A percentile compares a stretch with the other conserved stretches of the same genome.
These are phyloP conservation scores for Zootoca vivipara DNA, from an alignment of 2,113 vertebrate genomes.

Conservation along the genomic window DNA sequence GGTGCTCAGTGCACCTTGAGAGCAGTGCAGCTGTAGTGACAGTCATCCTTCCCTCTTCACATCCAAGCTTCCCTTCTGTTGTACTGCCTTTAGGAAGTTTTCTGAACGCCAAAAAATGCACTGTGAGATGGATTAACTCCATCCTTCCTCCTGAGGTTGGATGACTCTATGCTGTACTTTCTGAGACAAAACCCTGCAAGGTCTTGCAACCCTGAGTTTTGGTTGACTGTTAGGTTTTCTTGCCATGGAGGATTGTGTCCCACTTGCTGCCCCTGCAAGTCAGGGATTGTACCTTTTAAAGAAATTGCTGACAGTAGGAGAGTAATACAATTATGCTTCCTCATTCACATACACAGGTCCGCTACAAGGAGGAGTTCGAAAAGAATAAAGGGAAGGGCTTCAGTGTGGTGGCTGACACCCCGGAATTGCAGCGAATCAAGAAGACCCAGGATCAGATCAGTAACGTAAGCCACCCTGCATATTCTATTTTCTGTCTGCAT, in stretches of 20 bases:
- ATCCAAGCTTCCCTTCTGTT: neutral
- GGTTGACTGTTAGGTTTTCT: neutral
- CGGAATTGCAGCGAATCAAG: slow-evolving; percentile 93
- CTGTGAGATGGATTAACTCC: too few relatives aligned
- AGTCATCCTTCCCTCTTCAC: neutral
- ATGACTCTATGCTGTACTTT: too few relatives aligned
- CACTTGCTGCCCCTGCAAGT: neutral
- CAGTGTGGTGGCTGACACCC: slow-evolving; percentile 93
- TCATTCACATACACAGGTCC: slow-evolving; percentile 77
- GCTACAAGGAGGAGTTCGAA: slow-evolving; percentile 97
- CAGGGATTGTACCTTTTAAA: neutral
- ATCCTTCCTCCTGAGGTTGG: too few relatives aligned
- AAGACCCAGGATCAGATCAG: slow-evolving; percentile 97
- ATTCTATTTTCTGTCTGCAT: neutral
- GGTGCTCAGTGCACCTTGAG: too few relatives aligned
- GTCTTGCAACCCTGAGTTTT: too few relatives aligned
- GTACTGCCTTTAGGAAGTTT: neutral
- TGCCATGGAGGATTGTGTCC: too few relatives aligned
- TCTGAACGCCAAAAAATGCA: too few relatives aligned
- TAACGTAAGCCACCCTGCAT: slow-evolving; percentile 83
- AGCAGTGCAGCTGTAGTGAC: too few relatives aligned
- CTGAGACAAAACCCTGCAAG: too few relatives aligned
- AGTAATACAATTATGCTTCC: neutral
- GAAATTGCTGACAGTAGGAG: neutral
- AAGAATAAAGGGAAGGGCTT: slow-evolving; percentile 96